phyloP scores from a whole-genome alignment of 35 echinoderm and acorn worm species.

The Ptychodera flava region DNA sequence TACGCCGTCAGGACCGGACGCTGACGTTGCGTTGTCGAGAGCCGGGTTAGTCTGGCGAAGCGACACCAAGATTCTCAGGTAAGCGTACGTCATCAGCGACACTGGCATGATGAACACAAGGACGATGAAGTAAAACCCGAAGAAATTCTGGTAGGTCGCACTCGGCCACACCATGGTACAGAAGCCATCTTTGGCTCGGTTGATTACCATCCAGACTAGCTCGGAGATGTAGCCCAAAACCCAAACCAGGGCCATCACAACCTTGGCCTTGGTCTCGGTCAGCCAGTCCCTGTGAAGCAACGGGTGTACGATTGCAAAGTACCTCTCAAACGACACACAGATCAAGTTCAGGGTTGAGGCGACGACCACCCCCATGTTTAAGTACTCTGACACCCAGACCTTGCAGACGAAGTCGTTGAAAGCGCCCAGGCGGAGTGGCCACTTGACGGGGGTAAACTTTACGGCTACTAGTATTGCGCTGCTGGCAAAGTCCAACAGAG shows the following conservation, averaged over 20 bases:
- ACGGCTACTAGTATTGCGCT: slow-evolving; percentile 14
- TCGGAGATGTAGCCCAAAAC: slow-evolving; percentile 20
- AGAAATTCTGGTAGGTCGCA: background rate
- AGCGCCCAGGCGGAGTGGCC: background rate
- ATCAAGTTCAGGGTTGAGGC: slow-evolving; percentile 64
- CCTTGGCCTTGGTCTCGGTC: slow-evolving; percentile 14
- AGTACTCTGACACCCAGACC: slow-evolving; percentile 38
- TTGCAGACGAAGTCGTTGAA: slow-evolving; percentile 30
- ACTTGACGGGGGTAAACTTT: background rate
- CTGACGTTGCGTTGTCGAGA: background rate
- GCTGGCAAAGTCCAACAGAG: slow-evolving; percentile 43
- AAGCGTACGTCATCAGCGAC: slow-evolving; percentile 8
- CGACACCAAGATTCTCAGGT: slow-evolving; percentile 14
- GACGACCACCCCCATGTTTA: slow-evolving; percentile 39
- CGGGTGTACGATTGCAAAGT: slow-evolving; percentile 57
- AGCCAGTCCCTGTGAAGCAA: slow-evolving; percentile 30
- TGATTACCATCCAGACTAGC: slow-evolving; percentile 11
- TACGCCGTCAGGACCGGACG: background rate
- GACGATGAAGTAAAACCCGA: slow-evolving; percentile 18
- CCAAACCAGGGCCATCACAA: slow-evolving; percentile 23
- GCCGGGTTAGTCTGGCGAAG: slow-evolving; percentile 7
- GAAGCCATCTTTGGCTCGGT: background rate
- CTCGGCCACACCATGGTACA: slow-evolving; percentile 12
- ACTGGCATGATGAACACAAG: slow-evolving; percentile 18
- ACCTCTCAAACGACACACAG: slow-evolving; percentile 50